A percentile compares a stretch with the other conserved stretches of the same genome.
Evolutionary conservation across 2,113 vertebrate genomes (phyloP).

Genomic region (Sinocyclocheilus anophthalmus): DNA sequence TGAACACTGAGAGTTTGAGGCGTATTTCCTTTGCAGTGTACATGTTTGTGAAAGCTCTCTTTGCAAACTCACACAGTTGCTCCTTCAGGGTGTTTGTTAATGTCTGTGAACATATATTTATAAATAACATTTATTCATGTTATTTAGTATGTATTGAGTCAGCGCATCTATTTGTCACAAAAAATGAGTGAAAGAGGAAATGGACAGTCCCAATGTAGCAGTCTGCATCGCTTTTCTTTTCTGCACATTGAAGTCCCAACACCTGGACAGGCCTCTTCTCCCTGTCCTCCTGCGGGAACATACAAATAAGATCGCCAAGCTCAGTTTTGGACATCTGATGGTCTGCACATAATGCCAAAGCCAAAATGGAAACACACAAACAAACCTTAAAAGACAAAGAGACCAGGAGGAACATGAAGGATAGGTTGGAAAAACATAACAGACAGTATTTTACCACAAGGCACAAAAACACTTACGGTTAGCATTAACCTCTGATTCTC

Average conservation of each 20-base stretch:
- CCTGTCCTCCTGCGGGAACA: slow-evolving; percentile 70
- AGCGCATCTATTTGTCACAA: slow-evolving; percentile 4
- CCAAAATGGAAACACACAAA: slow-evolving; percentile 64
- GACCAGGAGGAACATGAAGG: slow-evolving; percentile 16
- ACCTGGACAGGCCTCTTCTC: slow-evolving; percentile 75
- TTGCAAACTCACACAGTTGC: slow-evolving; percentile 41
- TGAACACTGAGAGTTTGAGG: background rate
- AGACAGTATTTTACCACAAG: slow-evolving; percentile 38
- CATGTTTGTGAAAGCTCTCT: background rate
- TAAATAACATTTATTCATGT: slow-evolving; percentile 6
- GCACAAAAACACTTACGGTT: background rate
- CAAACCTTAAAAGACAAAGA: background rate
- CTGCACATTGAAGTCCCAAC: slow-evolving; percentile 71
- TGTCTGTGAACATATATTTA: slow-evolving; percentile 10
- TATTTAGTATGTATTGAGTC: slow-evolving; percentile 16
- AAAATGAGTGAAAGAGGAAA: slow-evolving; percentile 52
- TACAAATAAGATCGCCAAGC: slow-evolving; percentile 61
- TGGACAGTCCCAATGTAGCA: slow-evolving; percentile 71
- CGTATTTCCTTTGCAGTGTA: background rate
- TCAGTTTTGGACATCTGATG: slow-evolving; percentile 58
- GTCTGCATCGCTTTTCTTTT: slow-evolving; percentile 75
- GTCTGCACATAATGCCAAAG: slow-evolving; percentile 51
- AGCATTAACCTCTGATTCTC: background rate
- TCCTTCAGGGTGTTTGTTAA: background rate
- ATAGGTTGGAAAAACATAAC: slow-evolving; percentile 23